phyloP scores from a whole-genome alignment of 1,140 invertebrate species.

The Drosophila ficusphila region DNA sequence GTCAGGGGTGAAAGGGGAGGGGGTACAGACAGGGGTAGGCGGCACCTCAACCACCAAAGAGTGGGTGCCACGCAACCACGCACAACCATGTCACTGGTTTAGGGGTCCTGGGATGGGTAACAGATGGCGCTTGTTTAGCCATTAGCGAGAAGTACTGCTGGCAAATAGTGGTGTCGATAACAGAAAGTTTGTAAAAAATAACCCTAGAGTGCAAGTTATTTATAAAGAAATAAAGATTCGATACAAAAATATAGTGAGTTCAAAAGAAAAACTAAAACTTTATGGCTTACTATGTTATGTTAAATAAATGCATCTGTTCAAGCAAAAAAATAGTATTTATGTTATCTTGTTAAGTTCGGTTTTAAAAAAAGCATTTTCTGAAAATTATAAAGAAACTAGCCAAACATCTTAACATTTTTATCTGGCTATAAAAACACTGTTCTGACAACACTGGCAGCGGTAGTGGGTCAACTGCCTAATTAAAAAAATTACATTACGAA shows the following conservation, averaged over 20 bases:
- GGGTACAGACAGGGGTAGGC: neutral
- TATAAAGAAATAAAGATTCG: too few species aligned
- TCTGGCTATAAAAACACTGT: neutral
- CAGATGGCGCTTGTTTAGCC: constrained; percentile 67
- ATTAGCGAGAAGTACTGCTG: constrained; percentile 49
- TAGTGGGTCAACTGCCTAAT: constrained; percentile 76
- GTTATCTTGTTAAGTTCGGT: too few species aligned
- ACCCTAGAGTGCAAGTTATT: too few species aligned
- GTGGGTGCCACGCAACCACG: constrained; percentile 43
- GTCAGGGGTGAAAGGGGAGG: neutral
- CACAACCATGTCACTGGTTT: constrained; percentile 62
- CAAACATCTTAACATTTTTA: neutral
- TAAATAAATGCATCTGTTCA: too few species aligned
- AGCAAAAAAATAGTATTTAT: too few species aligned
- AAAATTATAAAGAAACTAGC: neutral
- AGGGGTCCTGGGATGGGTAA: neutral
- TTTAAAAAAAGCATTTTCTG: neutral
- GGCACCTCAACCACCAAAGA: constrained; percentile 16
- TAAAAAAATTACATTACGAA: constrained; percentile 57
- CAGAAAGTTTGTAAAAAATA: neutral
- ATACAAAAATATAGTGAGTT: too few species aligned
- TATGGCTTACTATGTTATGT: too few species aligned
- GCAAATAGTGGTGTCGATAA: constrained; percentile 29
- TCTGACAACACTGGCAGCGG: neutral
- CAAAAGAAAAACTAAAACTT: too few species aligned